Base-by-base conservation (phyloP, 2,797 vertebrate species). In the Micrastur ruficollis region DNA sequence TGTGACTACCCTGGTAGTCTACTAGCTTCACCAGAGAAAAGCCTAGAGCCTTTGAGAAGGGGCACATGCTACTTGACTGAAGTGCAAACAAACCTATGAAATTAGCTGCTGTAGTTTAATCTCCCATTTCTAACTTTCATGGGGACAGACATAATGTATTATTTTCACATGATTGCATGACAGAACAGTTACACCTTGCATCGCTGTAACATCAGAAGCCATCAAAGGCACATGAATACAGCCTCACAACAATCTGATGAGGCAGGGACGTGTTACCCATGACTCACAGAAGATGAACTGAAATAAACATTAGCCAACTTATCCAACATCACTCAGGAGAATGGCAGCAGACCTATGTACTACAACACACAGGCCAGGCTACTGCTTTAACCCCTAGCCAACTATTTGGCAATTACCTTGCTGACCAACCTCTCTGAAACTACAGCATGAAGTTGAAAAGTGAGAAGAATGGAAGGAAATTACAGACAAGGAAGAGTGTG, bases 381-480 rank as follows among this genome's bases (percentile, higher is more conserved):
- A 42, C 10, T 29, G 59, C 38, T 89, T 74, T 75, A 94, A 68
- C 32, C 27, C 29, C 44, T 44, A 56, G 72, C 15, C 78, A 93
- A 10, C 52, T 23, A 40, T 44, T 62, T 18, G 17, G 38, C 58
- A 62, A 44, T 11, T 47, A 62, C 36, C 40, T 58, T 83, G 63
- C 49, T 53, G 75, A 74, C 18, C 42, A 89, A 67, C 42, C 50
- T 63, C 67, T 31, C 40, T 38, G 58, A 74, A 90, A 78, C 31
- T 68, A 34, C 13, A 40, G 12, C 62, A 50, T 8, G 1, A 86
- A 70, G 70, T 19, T 80, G 89, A 46, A 65, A 86, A 88, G 34
- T 42, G 26, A 88, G 58, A 94, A 97, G 79, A 96, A 97, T 94
- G 58, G 52, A 89, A 95, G 94, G 93, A 95, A 97, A 95, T 80